These are phyloP conservation scores for Cheilosia scutellata DNA, from an alignment of 2,888 invertebrate genomes.

Conservation along the genomic window DNA sequence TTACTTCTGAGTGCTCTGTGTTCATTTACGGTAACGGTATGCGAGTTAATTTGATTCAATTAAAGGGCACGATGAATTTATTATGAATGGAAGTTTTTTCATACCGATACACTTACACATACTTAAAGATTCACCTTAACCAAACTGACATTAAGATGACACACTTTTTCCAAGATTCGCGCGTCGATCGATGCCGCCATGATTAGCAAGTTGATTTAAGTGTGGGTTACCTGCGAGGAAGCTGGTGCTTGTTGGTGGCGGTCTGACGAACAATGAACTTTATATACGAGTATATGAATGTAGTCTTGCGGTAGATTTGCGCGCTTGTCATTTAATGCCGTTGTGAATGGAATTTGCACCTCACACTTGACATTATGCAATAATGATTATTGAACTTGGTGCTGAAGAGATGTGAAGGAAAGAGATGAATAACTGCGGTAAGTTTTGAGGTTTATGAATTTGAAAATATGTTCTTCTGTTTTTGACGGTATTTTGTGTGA, in stretches of 20 bases:
- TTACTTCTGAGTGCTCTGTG: slow-evolving; percentile 18
- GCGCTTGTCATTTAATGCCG: slow-evolving; percentile 50
- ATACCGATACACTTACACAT: neutral
- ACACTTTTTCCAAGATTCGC: slow-evolving; percentile 38
- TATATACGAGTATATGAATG: slow-evolving; percentile 44
- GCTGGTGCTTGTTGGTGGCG: slow-evolving; percentile 40
- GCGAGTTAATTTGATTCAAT: slow-evolving; percentile 59
- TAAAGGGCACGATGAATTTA: slow-evolving; percentile 57
- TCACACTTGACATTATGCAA: slow-evolving; percentile 65
- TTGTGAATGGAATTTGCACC: slow-evolving; percentile 23
- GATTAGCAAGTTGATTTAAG: slow-evolving; percentile 63
- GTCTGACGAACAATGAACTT: slow-evolving; percentile 59
- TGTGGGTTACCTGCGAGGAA: slow-evolving; percentile 41
- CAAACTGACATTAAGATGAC: slow-evolving; percentile 68
- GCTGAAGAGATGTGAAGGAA: neutral
- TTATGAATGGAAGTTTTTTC: slow-evolving; percentile 49
- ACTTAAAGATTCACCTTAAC: neutral
- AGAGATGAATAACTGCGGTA: slow-evolving; percentile 1
- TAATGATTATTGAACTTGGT: slow-evolving; percentile 59
- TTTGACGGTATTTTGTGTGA: neutral
- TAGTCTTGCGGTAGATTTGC: slow-evolving; percentile 40
- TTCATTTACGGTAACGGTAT: slow-evolving; percentile 35
- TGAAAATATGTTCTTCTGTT: neutral
- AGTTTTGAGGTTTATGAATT: slow-evolving; percentile 10
- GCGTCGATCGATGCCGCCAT: slow-evolving; percentile 40